Base-by-base conservation (phyloP, 2,113 vertebrate genomes). In the Entelurus aequoreus region DNA sequence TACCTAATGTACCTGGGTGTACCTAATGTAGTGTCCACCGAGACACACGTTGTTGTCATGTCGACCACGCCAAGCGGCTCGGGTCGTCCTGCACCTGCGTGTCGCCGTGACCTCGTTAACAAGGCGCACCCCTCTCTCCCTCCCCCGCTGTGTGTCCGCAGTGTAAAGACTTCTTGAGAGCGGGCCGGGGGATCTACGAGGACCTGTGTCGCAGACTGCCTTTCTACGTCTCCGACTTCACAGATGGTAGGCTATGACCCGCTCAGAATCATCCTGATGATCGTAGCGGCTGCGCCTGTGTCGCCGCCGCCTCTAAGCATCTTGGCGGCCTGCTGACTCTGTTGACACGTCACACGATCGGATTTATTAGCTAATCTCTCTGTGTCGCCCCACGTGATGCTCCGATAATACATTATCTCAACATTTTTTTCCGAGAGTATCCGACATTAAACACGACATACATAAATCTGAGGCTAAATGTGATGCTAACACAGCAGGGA, bases 171-270 rank as follows among this genome's bases (percentile, higher is more conserved):
- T 91, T 97, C 76, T 86, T 96, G 79, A 91, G 72, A 63, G 82
- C 93, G 37, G 96, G 95, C 74, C 93, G 92, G 75, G 96, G 96
- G 72, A 97, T 99, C 88, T 91, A 92, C 74, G 92, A 95, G 82
- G 96, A 99, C 91, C 80, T 99, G 19, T 90, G 92, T 75, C 93
- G 93, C 75, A 86, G 96, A 48, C 83, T 98, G 72, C 94, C 96
- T 6, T 87, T 94, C 82, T 99, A 98, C 75, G 86, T 93, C 0
- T 90, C 96, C 67, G 96, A 99, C 85, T 99, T 98, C 85, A 99
- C 96, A 10, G 96, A 99, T 5, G 96, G 96, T 99, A 92, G 1
- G 91, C 74, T 48, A 2, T 63, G 61, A 69, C 80, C 71, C 68
- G 66, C 40, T 42, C 40, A 9, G 82, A 82, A 82, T 87, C 83